These are phyloP conservation scores for Cotesia vestalis DNA, from an alignment of 1,140 invertebrate species.

Conservation along the genomic window DNA sequence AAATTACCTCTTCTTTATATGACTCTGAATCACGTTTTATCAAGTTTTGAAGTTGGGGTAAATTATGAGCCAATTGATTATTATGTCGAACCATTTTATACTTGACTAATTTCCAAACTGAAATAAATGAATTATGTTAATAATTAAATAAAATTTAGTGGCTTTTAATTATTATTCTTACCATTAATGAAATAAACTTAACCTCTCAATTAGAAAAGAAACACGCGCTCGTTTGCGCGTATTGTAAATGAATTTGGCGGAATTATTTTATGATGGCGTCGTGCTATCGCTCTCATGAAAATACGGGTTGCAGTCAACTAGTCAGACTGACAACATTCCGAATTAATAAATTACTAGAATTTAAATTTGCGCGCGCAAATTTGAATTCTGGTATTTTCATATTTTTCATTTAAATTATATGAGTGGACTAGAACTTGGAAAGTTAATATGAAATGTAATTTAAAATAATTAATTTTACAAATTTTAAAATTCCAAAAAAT, in stretches of 20 bases:
- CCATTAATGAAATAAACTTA: background rate
- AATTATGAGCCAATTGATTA: constrained; percentile 88
- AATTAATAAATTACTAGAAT: no score
- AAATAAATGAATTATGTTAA: background rate
- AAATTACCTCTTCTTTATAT: constrained; percentile 88
- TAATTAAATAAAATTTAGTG: background rate
- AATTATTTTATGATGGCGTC: no score
- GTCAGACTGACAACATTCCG: no score
- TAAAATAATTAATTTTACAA: no score
- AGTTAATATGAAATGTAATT: no score
- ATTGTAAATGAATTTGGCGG: background rate
- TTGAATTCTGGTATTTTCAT: no score
- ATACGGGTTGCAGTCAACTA: no score
- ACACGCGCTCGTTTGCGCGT: background rate
- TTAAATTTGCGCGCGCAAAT: no score
- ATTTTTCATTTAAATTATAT: no score
- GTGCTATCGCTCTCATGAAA: no score
- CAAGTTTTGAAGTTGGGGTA: constrained; percentile 95
- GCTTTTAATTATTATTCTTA: background rate
- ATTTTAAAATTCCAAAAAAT: no score
- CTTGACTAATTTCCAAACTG: background rate
- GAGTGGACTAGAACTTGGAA: no score
- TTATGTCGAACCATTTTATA: constrained; percentile 77
- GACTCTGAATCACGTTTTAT: constrained; percentile 94
- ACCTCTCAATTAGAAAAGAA: background rate